phyloP scores from a whole-genome alignment of 2,113 vertebrate genomes.

The Myocastor coypus region DNA sequence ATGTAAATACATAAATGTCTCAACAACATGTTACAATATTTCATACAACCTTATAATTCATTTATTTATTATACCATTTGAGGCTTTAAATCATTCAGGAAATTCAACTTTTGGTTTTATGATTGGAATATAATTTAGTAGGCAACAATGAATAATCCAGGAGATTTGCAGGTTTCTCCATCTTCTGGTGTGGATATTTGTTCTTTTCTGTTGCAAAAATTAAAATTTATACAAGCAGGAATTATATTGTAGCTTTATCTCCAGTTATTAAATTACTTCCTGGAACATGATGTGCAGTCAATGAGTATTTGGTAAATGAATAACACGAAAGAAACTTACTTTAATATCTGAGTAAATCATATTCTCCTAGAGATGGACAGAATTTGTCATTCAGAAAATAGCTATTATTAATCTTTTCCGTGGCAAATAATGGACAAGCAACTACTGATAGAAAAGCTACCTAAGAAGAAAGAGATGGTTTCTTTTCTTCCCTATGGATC shows the following conservation, averaged over 20 bases:
- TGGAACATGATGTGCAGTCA: background rate
- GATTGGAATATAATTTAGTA: background rate
- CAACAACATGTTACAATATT: background rate
- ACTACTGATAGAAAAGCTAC: background rate
- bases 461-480: background rate
- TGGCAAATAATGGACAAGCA: background rate
- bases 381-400: background rate
- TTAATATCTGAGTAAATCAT: background rate
- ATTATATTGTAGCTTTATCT: background rate
- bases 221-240: background rate
- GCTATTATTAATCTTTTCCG: background rate
- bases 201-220: background rate
- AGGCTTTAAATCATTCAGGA: background rate
- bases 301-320: slow-evolving; percentile 23
- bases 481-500: background rate
- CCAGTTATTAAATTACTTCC: background rate
- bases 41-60: background rate
- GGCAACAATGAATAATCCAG: background rate
- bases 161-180: background rate
- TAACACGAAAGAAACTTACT: background rate
- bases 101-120: background rate
- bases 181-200: background rate
- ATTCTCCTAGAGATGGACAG: background rate
- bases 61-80: background rate
- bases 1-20: background rate